Conservation (phyloP, 2,113 vertebrate species). For the Catharus fuscescens region DNA sequence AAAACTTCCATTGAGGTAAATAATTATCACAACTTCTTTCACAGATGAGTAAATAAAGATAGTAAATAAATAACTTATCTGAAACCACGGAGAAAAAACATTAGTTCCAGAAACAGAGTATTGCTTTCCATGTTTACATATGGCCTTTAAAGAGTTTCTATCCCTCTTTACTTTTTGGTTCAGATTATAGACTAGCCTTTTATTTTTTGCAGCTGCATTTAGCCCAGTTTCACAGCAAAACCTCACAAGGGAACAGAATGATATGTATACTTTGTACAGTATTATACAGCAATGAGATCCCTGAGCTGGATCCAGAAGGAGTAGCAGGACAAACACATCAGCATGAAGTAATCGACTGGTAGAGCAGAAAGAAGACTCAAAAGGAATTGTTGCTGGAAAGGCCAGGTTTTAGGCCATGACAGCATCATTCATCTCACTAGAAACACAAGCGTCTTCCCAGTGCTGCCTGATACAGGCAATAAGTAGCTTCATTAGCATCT, state of each 20-base stretch:
- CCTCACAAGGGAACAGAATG: not conserved
- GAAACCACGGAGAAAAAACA: not conserved
- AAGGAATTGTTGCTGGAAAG: not conserved
- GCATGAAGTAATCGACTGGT: not conserved
- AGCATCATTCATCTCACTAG: not conserved
- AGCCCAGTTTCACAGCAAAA: not conserved
- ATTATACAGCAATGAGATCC: not conserved
- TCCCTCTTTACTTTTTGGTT: not conserved
- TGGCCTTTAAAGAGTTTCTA: not conserved
- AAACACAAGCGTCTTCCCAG: not conserved
- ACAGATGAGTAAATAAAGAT: slow-evolving; percentile 15
- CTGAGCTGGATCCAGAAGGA: not conserved
- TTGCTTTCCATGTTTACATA: not conserved
- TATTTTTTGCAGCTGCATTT: not conserved
- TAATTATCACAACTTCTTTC: slow-evolving; percentile 1
- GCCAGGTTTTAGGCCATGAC: not conserved
- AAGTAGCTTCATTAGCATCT: not conserved
- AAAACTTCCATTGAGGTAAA: slow-evolving; percentile 1
- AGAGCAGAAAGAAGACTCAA: not conserved
- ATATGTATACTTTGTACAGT: not conserved
- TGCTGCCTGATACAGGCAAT: not conserved
- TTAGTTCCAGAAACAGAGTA: not conserved
- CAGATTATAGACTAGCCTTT: not conserved
- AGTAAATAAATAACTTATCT: not conserved
- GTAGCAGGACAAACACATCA: not conserved